Evolutionary conservation across 2,797 vertebrate genomes (phyloP).

Genomic region (Holocentrus rufus): DNA sequence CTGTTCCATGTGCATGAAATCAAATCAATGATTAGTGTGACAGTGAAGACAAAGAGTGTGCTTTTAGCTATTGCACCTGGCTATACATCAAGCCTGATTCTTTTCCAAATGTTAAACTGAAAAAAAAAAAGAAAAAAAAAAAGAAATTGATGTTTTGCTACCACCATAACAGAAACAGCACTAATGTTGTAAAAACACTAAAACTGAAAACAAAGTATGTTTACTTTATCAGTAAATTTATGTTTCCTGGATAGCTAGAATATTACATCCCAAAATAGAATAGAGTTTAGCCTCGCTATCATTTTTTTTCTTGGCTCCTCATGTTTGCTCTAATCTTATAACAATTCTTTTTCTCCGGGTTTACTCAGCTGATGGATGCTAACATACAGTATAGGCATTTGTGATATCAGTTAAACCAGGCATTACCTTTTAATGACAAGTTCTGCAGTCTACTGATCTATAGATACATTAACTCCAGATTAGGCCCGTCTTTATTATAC

Average conservation of each 20-base stretch:
- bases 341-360: constrained; percentile 3
- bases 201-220: background rate
- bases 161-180: constrained; percentile 36
- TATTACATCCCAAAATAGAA: constrained; percentile 20
- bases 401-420: background rate
- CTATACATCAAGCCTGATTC: constrained; percentile 57
- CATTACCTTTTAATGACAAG: background rate
- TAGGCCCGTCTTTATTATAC: too few species aligned
- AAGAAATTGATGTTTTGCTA: constrained; percentile 21
- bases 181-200: constrained; percentile 15
- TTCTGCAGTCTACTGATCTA: background rate
- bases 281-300: background rate
- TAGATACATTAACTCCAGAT: background rate
- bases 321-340: constrained; percentile 16
- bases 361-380: constrained; percentile 11
- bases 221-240: background rate
- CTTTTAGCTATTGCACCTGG: constrained; percentile 63
- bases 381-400: background rate
- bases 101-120: constrained; percentile 57
- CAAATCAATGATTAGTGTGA: constrained; percentile 72
- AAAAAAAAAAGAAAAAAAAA: constrained; percentile 26
- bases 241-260: constrained; percentile 3
- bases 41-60: constrained; percentile 66
- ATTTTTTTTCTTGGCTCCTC: constrained; percentile 4
- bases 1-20: constrained; percentile 61